These are phyloP conservation scores for Gymnocephalus cernua DNA, from an alignment of 2,113 vertebrate species.

Conservation along the genomic window DNA sequence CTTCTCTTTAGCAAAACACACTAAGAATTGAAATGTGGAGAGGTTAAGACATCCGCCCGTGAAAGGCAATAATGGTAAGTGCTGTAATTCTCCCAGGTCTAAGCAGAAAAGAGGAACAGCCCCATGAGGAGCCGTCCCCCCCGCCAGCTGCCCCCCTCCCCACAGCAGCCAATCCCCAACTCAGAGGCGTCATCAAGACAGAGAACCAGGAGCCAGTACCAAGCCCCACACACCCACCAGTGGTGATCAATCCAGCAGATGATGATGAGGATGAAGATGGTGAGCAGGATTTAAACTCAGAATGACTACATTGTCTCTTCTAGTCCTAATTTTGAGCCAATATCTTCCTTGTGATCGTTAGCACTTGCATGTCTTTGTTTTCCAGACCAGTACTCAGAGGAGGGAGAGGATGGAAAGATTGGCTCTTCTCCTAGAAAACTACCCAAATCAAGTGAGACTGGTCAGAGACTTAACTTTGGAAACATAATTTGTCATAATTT, in stretches of 20 bases:
- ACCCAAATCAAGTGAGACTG: constrained; percentile 82
- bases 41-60: not conserved
- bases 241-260: constrained; percentile 96
- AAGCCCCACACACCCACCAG: constrained; percentile 96
- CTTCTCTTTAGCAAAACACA: not conserved
- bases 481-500: not conserved
- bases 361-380: not conserved
- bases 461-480: not conserved
- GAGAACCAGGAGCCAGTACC: constrained; percentile 94
- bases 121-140: constrained; percentile 69
- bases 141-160: constrained; percentile 78
- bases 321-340: not conserved
- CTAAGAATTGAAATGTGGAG: not conserved
- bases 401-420: constrained; percentile 89
- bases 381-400: constrained; percentile 95
- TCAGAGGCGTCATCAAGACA: constrained; percentile 91
- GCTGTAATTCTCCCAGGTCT: constrained; percentile 51
- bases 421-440: constrained; percentile 85
- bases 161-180: constrained; percentile 88
- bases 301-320: not conserved
- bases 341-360: not conserved
- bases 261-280: constrained; percentile 97
- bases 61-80: not conserved
- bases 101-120: constrained; percentile 81
- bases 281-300: constrained; percentile 32